Conservation (phyloP, 92 coral and sea anemone species). For the Zoanthus solanderi region DNA sequence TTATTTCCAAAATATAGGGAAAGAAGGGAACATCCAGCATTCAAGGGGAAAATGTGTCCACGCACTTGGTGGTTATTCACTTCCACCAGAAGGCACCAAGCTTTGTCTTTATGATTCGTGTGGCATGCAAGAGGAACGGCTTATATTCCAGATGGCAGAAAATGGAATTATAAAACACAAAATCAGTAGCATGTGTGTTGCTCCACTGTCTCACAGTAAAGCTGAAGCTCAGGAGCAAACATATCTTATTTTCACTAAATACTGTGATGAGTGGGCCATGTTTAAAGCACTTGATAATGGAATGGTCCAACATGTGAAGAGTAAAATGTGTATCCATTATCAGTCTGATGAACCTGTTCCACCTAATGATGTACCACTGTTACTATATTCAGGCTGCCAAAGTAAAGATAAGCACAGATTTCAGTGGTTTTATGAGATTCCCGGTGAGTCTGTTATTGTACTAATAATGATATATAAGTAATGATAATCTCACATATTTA, state of each 20-base stretch:
- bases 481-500: no score
- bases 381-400: conserved; percentile 58
- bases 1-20: conserved; percentile 33
- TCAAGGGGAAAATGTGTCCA: conserved; percentile 69
- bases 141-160: conserved; percentile 57
- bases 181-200: conserved; percentile 60
- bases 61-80: conserved; percentile 35
- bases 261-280: conserved; percentile 67
- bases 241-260: conserved; percentile 42
- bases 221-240: conserved; percentile 48
- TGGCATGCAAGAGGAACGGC: conserved; percentile 48
- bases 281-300: conserved; percentile 69
- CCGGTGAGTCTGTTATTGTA: neutral
- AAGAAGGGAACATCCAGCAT: conserved; percentile 68
- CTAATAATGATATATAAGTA: no score
- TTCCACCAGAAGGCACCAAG: conserved; percentile 50
- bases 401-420: conserved; percentile 59
- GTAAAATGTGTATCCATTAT: conserved; percentile 69
- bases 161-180: conserved; percentile 70
- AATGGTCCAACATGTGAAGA: conserved; percentile 69
- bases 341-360: conserved; percentile 55
- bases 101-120: conserved; percentile 63
- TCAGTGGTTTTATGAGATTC: conserved; percentile 52
- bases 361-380: conserved; percentile 68
- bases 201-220: conserved; percentile 28